Percentiles rank a stretch among this genome's conserved stretches.
Conservation (phyloP, 2,797 vertebrate genomes). For the Melanotaenia trifasciata region DNA sequence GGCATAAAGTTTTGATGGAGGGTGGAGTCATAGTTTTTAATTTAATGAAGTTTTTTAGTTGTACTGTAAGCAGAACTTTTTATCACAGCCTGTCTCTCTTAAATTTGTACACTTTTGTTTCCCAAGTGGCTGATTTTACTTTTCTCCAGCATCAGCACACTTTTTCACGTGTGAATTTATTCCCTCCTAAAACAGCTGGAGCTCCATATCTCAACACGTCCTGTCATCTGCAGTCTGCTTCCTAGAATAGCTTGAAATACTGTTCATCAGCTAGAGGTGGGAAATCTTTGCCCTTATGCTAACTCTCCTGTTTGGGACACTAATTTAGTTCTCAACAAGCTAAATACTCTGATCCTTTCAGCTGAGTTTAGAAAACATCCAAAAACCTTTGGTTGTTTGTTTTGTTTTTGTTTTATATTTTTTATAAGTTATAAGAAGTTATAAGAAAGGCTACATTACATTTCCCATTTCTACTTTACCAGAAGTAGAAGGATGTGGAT, state of each 20-base stretch:
- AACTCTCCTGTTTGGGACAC: background rate
- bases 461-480: background rate
- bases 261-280: background rate
- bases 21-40: background rate
- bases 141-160: slow-evolving; percentile 27
- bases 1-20: background rate
- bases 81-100: background rate
- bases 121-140: slow-evolving; percentile 11
- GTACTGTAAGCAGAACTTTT: background rate
- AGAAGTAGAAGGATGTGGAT: background rate
- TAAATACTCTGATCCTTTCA: background rate
- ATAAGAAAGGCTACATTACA: background rate
- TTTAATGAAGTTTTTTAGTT: background rate
- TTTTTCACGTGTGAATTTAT: slow-evolving; percentile 57
- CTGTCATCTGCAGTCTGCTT: slow-evolving; percentile 15
- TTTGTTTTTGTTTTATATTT: too few species aligned
- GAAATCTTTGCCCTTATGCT: slow-evolving; percentile 3
- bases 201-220: slow-evolving; percentile 24
- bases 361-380: background rate
- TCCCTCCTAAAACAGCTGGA: slow-evolving; percentile 45
- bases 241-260: slow-evolving; percentile 13
- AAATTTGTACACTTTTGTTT: slow-evolving; percentile 13
- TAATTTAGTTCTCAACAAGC: background rate
- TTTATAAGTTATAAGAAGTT: background rate
- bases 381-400: too few species aligned